Percentiles rank a stretch among this genome's conserved stretches.
phyloP scores from a whole-genome alignment of 2,888 invertebrate genomes.

The Pemphredon lugubris region DNA sequence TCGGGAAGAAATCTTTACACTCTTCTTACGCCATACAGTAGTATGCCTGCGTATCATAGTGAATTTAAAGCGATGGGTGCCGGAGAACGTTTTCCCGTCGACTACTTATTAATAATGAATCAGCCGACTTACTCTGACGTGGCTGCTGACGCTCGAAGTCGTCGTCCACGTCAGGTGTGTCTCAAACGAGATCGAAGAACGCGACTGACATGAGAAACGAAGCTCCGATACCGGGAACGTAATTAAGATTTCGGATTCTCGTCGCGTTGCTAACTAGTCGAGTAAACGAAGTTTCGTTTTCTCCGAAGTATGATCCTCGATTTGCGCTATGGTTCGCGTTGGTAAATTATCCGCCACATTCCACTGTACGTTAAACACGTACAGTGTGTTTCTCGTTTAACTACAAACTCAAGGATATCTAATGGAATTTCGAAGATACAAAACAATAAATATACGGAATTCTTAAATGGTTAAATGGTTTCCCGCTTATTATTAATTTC shows the following conservation, averaged over 20 bases:
- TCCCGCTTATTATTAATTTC: no score
- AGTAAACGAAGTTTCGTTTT: neutral
- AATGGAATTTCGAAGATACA: no score
- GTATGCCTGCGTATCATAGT: no score
- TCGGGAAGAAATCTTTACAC: no score
- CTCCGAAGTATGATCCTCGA: neutral
- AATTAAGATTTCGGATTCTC: conserved; percentile 17
- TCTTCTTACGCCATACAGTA: no score
- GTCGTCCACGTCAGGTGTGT: conserved; percentile 61
- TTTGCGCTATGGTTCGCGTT: neutral
- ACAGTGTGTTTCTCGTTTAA: no score
- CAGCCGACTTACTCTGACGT: conserved; percentile 61
- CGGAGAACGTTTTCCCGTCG: conserved; percentile 22
- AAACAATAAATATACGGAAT: no score
- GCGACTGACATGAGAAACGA: conserved; percentile 19
- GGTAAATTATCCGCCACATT: no score
- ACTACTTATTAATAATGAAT: conserved; percentile 63
- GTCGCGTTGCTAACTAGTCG: neutral
- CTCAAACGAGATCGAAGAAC: conserved; percentile 4
- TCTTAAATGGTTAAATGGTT: no score
- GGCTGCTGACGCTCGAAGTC: conserved; percentile 55
- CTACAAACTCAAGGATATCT: no score
- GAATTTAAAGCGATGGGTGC: conserved; percentile 6
- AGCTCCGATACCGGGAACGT: conserved; percentile 8
- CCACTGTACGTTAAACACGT: no score